phyloP scores from a whole-genome alignment of 2,113 vertebrate species.

The Sceloporus undulatus region DNA sequence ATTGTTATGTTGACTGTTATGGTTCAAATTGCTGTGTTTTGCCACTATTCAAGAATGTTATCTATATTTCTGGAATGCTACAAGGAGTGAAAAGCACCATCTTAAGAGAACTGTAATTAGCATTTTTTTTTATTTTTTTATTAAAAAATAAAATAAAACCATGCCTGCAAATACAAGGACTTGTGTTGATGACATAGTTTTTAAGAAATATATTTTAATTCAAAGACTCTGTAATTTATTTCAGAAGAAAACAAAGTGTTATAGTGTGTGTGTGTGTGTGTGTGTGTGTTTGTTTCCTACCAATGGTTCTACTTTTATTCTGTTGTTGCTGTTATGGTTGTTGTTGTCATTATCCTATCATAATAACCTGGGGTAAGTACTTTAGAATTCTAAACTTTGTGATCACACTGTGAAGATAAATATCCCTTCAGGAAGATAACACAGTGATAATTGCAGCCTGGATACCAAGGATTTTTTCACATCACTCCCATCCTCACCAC shows the following conservation, averaged over 20 bases:
- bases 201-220: conserved; percentile 71
- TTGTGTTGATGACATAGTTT: conserved; percentile 48
- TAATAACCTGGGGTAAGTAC: conserved; percentile 73
- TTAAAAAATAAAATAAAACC: conserved; percentile 20
- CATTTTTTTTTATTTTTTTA: conserved; percentile 54
- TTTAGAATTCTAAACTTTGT: conserved; percentile 80
- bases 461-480: conserved; percentile 47
- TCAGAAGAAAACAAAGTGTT: conserved; percentile 21
- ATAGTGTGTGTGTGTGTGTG: neutral
- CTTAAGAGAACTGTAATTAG: conserved; percentile 60
- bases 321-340: conserved; percentile 43
- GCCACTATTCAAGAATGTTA: conserved; percentile 57
- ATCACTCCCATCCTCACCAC: too few species aligned
- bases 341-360: conserved; percentile 63
- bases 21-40: conserved; percentile 68
- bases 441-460: conserved; percentile 73
- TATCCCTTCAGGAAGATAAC: conserved; percentile 78
- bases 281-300: conserved; percentile 1
- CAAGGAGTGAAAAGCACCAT: conserved; percentile 44
- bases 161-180: conserved; percentile 54
- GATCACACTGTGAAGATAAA: conserved; percentile 78
- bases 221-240: conserved; percentile 61
- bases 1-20: conserved; percentile 79
- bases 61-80: conserved; percentile 67
- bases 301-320: conserved; percentile 26